Evolutionary conservation across 2,888 invertebrate species (phyloP), one percentile per base, ranked within the genome.

Genomic region (Apamea sordens): DNA sequence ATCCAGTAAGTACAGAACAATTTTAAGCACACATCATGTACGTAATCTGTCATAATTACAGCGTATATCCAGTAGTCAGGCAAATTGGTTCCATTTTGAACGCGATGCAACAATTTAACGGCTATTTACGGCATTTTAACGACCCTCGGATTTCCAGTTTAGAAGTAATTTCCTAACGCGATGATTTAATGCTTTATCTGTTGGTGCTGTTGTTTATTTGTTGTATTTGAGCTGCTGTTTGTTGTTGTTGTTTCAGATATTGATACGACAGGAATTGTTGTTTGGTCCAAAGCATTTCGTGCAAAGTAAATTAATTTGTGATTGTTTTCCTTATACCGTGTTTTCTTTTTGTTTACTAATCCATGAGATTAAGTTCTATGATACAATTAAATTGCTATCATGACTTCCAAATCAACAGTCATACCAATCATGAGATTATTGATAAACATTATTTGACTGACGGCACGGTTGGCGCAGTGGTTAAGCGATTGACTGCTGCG

Each of bases 41-140:
- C 73, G 76, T 72, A 79, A 84, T 82, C 80, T 84, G 77, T 79
- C 72, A 85, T 85, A 90, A 90, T 88, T 84, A 90, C 86, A 68
- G 73, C 41, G 75, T 76, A 77, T 78, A 87, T 85, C 86, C 79
- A 84, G 83, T 80, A 81, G 77, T 83, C 80, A 76, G 70, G 82
- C 83, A 84, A 80, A 89, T 88, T 88, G 84, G 86, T 86, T 85
- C 85, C 83, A 84, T 85, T 90, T 86, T 82, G 85, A 86, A 86
- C 85, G 86, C 87, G 75, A 88, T 89, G 90, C 90, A 85, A 89
- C 88, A 87, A 89, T 90, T 90, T 88, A 87, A 83, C 71, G 77
- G 65, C 75, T 90, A 91, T 91, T 91, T 88, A 90, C 89, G 85
- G 76, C 84, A 67, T 86, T 91, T 89, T 89, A 90, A 90, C 89